Base-by-base conservation (phyloP, 1,140 invertebrate species). In the Drosophila nigrodunni region DNA sequence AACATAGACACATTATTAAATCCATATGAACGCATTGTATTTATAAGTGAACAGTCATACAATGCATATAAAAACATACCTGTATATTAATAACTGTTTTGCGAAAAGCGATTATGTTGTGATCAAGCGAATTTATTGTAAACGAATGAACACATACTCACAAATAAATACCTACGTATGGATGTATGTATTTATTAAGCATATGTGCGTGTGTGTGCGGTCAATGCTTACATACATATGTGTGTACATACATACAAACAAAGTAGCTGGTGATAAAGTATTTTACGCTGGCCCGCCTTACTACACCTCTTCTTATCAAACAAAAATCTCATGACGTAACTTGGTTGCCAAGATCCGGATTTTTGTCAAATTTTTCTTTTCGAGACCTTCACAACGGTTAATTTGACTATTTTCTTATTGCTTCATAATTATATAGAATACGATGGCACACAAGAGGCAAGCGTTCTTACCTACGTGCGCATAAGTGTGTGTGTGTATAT, bases 241-340 rank as follows among this genome's bases (percentile, higher is more conserved):
- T 1, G 2, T 21, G 18, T 21, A 21, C 52, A 25, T 37, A 57
- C 54, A 35, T 41, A 41, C 54, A 57, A 57, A 41, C 18, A 57
- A 57, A 39, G 54, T 57, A 21, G 37, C 54, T 41, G 37, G 15
- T 54, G 50, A 57, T 41, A 39, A 39, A 10, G n/a, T 57, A 18
- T 41, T 39, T 5, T 54, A 37, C 52, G 13, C 30, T 11, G 5
- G 30, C 50, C 13, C 34, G 49, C 25, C 49, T 11, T 18, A 13
- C 30, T 15, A 57, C 18, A 57, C 37, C 54, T 41, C 37, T 41
- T 41, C 54, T 57, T 57, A 57, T 57, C 54, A 57, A 54, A 57
- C 10, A 39, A 18, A 57, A 41, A 57, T 39, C 37, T 39, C 9
- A 57, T 57, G 54, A 57, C 54, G 54, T 57, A 57, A 57, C 54